Base-by-base conservation (phyloP, 1,140 invertebrate species). In the Cotesia typhae region DNA sequence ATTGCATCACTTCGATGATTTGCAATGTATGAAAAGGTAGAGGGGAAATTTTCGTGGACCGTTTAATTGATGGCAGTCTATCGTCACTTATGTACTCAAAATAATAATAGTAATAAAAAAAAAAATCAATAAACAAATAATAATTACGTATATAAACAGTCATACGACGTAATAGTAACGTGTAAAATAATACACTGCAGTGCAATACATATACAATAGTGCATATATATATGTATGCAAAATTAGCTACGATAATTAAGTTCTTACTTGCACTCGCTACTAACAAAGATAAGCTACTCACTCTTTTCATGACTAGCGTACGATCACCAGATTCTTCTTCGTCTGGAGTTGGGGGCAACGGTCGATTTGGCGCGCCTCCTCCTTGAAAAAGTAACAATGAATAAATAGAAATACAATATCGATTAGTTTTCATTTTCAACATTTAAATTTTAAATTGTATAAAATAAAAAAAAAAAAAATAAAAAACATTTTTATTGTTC, bases 301-400 rank as follows among this genome's bases (percentile, higher is more conserved):
- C 95, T 91, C 95, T 86, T 90, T 91, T 91, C 88, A 95, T 93
- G 78, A 97, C 95, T 84, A 98, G 89, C 70, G 96, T 98, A 80
- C 94, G 90, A 84, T 97, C 95, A 71, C 93, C 92, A 66, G 90
- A 89, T 85, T 95, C 94, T 82, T 96, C 94, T 83, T 96, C 94
- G 81, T 95, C 95, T 17, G 96, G 96, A 28, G 96, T 98, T 10
- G 96, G 96, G 57, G 96, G 96, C 77, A 98, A 89, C 68, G 96
- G 96, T 74, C 96, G 90, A 83, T 96, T 96, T 59, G 95, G 95
- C 76, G 94, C 93, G 74, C 94, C 92, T 68, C 91, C 92, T 81
- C 71, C 69, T 47, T 5, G 52, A 14, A 36, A 61, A 72, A 67
- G 61, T 72, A 20, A 71, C 10, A 55, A 35, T 35, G 70, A 59